Conservation (phyloP, 2,888 invertebrate genomes). For the Ormyrus labotus region DNA sequence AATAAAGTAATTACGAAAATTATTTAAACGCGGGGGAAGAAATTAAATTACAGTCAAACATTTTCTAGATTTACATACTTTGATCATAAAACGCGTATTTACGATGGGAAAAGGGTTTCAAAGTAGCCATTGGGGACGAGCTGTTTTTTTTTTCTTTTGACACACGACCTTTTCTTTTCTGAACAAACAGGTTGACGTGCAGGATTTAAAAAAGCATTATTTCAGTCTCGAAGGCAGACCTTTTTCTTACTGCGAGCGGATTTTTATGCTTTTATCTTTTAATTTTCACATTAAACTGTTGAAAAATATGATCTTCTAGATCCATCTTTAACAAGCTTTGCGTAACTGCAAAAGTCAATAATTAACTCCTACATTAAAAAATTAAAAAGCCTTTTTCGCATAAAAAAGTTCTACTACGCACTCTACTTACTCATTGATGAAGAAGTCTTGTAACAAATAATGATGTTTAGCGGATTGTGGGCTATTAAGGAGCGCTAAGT, state of each 20-base stretch:
- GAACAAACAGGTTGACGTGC: conserved; percentile 15
- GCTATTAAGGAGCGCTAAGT: not conserved
- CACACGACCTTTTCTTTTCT: conserved; percentile 2
- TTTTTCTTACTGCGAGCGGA: not conserved
- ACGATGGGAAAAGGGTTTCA: not conserved
- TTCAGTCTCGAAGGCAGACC: not conserved
- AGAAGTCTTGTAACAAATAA: not conserved
- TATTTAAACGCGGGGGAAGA: no score
- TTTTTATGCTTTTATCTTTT: no score
- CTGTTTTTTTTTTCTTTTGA: not conserved
- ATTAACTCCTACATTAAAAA: no score
- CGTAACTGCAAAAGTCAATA: no score
- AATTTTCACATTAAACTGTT: no score
- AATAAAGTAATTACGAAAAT: not conserved
- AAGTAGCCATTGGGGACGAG: not conserved
- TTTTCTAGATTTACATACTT: not conserved
- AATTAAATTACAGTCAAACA: not conserved
- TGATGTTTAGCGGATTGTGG: not conserved
- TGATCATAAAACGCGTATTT: not conserved
- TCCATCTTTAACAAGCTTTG: no score
- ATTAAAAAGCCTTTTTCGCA: no score
- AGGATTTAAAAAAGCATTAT: conserved; percentile 4
- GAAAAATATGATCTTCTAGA: no score
- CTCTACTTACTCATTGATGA: not conserved
- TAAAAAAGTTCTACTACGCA: not conserved